Conservation (phyloP, 2,797 vertebrate genomes). For the Acestrorhynchus altus region DNA sequence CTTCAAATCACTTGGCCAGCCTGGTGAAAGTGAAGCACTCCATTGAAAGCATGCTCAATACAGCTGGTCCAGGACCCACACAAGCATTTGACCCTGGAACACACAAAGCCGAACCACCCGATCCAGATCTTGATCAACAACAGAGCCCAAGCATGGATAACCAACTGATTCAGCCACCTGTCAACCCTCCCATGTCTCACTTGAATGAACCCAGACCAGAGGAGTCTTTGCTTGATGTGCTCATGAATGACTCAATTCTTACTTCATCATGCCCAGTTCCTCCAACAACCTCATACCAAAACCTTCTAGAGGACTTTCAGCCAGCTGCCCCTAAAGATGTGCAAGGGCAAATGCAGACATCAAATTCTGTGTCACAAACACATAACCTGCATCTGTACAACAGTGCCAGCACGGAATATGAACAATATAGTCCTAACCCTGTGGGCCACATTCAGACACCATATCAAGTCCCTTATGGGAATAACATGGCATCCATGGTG, state of each 20-base stretch:
- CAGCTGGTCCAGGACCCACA: constrained; percentile 44
- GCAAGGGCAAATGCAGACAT: constrained; percentile 47
- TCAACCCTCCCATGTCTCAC: constrained; percentile 52
- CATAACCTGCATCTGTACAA: constrained; percentile 60
- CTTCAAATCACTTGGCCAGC: constrained; percentile 22
- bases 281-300: constrained; percentile 62
- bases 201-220: constrained; percentile 42
- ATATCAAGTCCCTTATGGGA: constrained; percentile 55
- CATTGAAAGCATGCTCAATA: constrained; percentile 64
- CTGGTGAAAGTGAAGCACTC: constrained; percentile 53
- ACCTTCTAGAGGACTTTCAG: constrained; percentile 57
- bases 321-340: constrained; percentile 52
- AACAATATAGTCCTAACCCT: constrained; percentile 56
- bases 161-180: constrained; percentile 60
- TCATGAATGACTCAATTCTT: constrained; percentile 58
- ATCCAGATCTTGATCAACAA: constrained; percentile 4
- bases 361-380: constrained; percentile 28
- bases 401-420: constrained; percentile 55
- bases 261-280: constrained; percentile 56
- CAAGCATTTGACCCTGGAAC: constrained; percentile 47
- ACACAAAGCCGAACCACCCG: constrained; percentile 57
- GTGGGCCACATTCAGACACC: constrained; percentile 46
- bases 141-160: constrained; percentile 54
- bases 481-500: constrained; percentile 45
- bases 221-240: constrained; percentile 36